Evolutionary conservation across 64 coral and sea anemone genomes (phyloP).

Genomic region (Catalaphyllia jardinei): DNA sequence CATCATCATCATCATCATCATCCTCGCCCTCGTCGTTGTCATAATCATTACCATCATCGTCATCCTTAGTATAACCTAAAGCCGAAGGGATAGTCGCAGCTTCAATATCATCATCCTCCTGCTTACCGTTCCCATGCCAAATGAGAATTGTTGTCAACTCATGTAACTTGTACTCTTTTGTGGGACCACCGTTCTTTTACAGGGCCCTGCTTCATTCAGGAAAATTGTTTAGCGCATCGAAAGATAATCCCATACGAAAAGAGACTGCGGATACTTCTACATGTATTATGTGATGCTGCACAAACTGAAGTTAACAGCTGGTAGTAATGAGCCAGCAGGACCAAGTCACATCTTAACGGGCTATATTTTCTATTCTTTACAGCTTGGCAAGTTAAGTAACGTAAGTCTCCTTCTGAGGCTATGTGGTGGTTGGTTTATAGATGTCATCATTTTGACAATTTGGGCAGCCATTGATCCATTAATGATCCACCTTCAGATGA

Average conservation of each 20-base stretch:
- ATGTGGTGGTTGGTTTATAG: constrained; percentile 36
- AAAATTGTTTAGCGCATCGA: too few relatives aligned
- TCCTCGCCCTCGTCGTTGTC: not conserved
- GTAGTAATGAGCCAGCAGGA: too few relatives aligned
- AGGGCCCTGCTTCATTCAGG: too few relatives aligned
- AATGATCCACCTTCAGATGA: not conserved
- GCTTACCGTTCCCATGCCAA: not conserved
- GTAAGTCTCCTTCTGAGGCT: constrained; percentile 36
- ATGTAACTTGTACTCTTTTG: too few relatives aligned
- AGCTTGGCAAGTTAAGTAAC: constrained; percentile 58
- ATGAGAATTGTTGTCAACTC: not conserved
- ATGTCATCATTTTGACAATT: constrained; percentile 27
- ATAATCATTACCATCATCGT: not conserved
- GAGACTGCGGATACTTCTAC: too few relatives aligned
- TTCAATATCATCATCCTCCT: not conserved
- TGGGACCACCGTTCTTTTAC: too few relatives aligned
- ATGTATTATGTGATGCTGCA: too few relatives aligned
- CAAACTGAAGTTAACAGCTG: too few relatives aligned
- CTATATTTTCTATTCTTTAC: not conserved
- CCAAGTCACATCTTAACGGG: too few relatives aligned
- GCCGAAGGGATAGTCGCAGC: not conserved
- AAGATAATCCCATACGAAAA: too few relatives aligned
- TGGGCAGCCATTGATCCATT: constrained; percentile 48
- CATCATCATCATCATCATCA: not conserved
- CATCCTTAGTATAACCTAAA: not conserved